Evolutionary conservation across 2,113 vertebrate genomes (phyloP), one percentile per base, ranked within the genome.

Genomic region (Halcyon senegalensis): DNA sequence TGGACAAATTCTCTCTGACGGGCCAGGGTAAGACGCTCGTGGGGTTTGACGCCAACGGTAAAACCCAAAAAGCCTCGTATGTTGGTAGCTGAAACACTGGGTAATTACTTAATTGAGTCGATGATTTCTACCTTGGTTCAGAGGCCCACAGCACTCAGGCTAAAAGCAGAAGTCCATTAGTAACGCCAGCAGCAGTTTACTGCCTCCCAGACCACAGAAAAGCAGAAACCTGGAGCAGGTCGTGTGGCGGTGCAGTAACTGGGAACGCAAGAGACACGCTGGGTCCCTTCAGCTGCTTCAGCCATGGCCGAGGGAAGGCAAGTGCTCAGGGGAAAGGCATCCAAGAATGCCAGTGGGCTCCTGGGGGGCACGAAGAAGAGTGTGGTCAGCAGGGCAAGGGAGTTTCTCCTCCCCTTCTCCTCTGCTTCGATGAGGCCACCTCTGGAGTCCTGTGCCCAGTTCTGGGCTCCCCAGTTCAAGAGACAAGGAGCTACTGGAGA

Each of bases 71-170:
- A 63, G 39, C 51, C 59, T 84, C 3, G 0, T 21, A 6, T 50
- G 64, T 0, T 92, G 85, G 46, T 78, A 81, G 17, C 81, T 30
- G 43, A 76, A 84, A 60, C 55, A n/a, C 18, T 43, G 55, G 93
- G 89, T 93, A 95, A 93, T 96, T 92, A 72, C 82, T 60, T 95
- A 92, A 95, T 93, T 90, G 91, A 55, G 24, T 77, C 43, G 15
- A 9, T 44, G 64, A 33, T 76, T 76, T 58, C 81, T 64, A 37
- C 51, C 48, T n/a, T 19, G n/a, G 33, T 64, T 48, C 72, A 70
- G 81, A 31, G n/a, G 81, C 55, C 67, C 35, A 82, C 69, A 74
- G 91, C 78, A 51, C 85, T 87, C 89, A 24, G 77, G 85, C 82
- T 96, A 69, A 95, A 73, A 92, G 95, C 91, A 77, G 68, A 31